Percentiles rank a stretch among this genome's conserved stretches.
These are phyloP conservation scores for Pipistrellus nathusii DNA, from an alignment of 2,797 vertebrate genomes.

Conservation along the genomic window DNA sequence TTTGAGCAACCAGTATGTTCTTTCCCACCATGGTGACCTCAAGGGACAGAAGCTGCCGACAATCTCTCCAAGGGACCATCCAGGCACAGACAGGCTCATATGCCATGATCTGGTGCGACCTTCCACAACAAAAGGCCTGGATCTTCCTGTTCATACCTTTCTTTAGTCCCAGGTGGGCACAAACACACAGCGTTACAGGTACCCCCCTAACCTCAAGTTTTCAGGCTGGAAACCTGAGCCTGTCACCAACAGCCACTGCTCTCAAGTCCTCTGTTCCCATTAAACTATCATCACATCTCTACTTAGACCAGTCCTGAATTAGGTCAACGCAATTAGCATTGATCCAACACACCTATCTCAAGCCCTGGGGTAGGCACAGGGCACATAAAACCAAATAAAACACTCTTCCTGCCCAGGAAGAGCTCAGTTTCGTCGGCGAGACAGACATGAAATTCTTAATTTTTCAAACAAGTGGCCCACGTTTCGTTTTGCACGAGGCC, in stretches of 20 bases:
- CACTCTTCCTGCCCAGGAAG: neutral
- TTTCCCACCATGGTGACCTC: neutral
- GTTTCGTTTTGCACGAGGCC: neutral
- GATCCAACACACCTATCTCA: neutral
- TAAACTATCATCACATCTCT: neutral
- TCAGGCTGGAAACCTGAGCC: neutral
- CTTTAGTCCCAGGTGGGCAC: neutral
- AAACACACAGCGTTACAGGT: neutral
- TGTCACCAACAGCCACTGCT: neutral
- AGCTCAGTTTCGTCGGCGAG: neutral
- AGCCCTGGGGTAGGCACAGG: neutral
- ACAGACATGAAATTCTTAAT: neutral
- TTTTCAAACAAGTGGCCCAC: neutral
- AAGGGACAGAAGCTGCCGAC: neutral
- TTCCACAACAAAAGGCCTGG: neutral
- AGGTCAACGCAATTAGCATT: neutral
- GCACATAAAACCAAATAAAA: neutral
- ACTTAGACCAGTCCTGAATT: neutral
- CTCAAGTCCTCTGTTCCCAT: neutral
- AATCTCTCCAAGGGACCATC: neutral
- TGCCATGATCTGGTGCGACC: neutral
- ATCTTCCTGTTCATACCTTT: no score
- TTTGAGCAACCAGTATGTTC: constrained; percentile 32
- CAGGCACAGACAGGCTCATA: neutral
- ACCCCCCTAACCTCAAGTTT: neutral